Conservation (phyloP, 92 coral and sea anemone species). For the Epizoanthus illoricatus region DNA sequence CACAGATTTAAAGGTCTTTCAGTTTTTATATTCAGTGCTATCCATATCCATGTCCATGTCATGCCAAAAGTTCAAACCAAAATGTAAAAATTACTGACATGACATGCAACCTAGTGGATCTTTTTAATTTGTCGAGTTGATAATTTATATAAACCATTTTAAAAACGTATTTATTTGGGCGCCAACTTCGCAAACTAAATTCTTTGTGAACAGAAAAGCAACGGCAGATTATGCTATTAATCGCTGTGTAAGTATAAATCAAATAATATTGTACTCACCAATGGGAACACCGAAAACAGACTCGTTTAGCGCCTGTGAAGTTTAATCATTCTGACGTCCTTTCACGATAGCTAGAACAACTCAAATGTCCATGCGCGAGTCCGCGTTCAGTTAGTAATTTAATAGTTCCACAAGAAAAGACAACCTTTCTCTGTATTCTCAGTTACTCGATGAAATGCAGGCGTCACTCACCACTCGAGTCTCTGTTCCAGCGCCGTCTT, state of each 20-base stretch:
- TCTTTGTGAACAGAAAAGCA: neutral
- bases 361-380: neutral
- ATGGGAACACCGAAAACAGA: neutral
- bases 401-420: too few species aligned
- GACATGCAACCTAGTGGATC: neutral
- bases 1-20: neutral
- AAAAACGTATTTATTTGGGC: neutral
- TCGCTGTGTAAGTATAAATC: neutral
- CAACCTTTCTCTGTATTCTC: neutral
- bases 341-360: neutral
- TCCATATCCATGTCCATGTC: neutral
- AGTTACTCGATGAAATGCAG: neutral
- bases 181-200: slow-evolving; percentile 6
- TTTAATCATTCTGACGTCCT: neutral
- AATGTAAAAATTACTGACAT: neutral
- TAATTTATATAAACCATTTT: neutral
- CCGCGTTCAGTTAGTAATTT: neutral
- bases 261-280: slow-evolving; percentile 10
- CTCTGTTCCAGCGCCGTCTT: neutral
- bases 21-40: neutral
- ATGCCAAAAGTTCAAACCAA: too few species aligned
- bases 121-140: neutral
- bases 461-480: neutral
- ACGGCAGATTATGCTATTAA: neutral
- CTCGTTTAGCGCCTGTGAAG: neutral